Base-by-base conservation (phyloP, 2,797 vertebrate species). In the Pangasius djambal region DNA sequence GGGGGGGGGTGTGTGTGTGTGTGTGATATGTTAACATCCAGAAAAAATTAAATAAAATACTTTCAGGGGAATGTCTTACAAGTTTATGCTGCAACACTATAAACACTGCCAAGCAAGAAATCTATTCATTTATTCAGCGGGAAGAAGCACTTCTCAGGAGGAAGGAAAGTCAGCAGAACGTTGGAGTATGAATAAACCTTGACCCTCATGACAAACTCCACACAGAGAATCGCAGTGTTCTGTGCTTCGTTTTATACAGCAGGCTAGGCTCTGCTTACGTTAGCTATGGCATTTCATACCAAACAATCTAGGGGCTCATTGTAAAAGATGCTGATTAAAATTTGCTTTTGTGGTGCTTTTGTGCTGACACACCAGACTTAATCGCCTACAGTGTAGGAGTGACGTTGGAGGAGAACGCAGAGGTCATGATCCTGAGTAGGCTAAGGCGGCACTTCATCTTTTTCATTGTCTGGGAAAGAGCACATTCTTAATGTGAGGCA, bases 351-450 rank as follows among this genome's bases (percentile, higher is more conserved):
- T 72, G 18, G 78, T 52, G 72, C 70, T 88, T 91, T 91, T 67
- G 50, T 90, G 88, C 90, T 92, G 90, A 92, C 85, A 74, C 84
- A 67, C 75, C 28, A 67, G 52, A 88, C 63, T 81, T n/a, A 55
- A 85, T 83, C 44, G 50, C 59, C 86, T 89, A 75, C 52, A 65
- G n/a, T 63, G 88, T 83, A 86, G 86, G 86, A 88, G 88, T 87
- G 86, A 88, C 74, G 16, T 85, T 86, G 88, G 75, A 89, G 85
- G 86, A 90, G 86, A 92, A 92, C 83, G 87, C 78, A 81, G 31
- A 85, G 88, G 92, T 90, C 89, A 67, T 70, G 87, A 92, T 89
- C 90, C 84, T 59, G 90, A 86, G 89, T 88, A 89, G 89, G 90
- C 86, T 81, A 87, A 83, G 65, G 82, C 87, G 78, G 89, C 81